Evolutionary conservation across 1,140 invertebrate genomes (phyloP).

Genomic region (Antheraea mylitta): DNA sequence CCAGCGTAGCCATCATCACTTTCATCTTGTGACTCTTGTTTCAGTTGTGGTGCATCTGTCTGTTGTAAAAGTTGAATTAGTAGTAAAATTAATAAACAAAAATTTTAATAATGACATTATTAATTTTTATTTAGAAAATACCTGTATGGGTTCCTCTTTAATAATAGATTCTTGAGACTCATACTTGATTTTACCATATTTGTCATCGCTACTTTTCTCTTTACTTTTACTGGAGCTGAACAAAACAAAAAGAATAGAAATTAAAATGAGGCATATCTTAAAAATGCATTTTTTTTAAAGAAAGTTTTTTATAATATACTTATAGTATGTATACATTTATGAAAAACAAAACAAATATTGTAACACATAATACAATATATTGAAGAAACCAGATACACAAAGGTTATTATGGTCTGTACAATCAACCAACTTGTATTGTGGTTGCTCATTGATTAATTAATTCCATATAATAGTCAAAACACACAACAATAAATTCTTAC

Average conservation of each 20-base stretch:
- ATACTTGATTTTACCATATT: slow-evolving; percentile 51
- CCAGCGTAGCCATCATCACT: slow-evolving; percentile 59
- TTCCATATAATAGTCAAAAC: not conserved
- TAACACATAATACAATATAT: no score
- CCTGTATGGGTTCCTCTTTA: slow-evolving; percentile 59
- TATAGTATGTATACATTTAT: no score
- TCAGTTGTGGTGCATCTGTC: slow-evolving; percentile 39
- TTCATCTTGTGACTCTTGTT: slow-evolving; percentile 51
- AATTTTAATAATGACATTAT: not conserved
- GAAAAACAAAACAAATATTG: no score
- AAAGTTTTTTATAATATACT: no score
- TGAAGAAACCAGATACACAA: no score
- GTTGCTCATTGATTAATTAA: no score
- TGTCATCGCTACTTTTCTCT: slow-evolving; percentile 51
- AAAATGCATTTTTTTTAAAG: no score
- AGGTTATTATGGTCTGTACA: no score
- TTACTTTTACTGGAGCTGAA: slow-evolving; percentile 59
- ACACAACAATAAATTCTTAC: not conserved
- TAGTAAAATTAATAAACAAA: not conserved
- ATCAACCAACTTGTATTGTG: no score
- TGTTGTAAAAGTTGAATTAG: not conserved
- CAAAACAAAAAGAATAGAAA: slow-evolving; percentile 13
- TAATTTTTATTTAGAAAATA: slow-evolving; percentile 28
- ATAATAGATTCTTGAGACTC: slow-evolving; percentile 41
- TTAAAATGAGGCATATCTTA: not conserved